These are phyloP conservation scores for Caenorhabditis elegans DNA, from an alignment of 1,140 invertebrate species.

Conservation along the genomic window WBcel235 BX284605.5:13071001-13071500, in stretches of 20 bases:
- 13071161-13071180: too few relatives aligned
- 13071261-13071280: conserved; percentile 22
- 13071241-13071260: conserved; percentile 32
- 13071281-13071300: background rate
- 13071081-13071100: background rate
- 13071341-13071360: background rate
- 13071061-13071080: background rate
- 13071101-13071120: background rate
- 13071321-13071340: background rate
- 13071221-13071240: conserved; percentile 23
- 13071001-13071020: background rate
- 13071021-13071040: conserved; percentile 11
- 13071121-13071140: background rate
- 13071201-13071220: background rate
- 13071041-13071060: conserved; percentile 22
- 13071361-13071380: background rate
- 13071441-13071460: too few relatives aligned
- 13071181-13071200: background rate
- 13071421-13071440: too few relatives aligned
- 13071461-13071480: too few relatives aligned
- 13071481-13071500: too few relatives aligned
- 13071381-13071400: too few relatives aligned
- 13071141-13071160: background rate
- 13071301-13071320: background rate
- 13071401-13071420: too few relatives aligned